Evolutionary conservation across 2,797 vertebrate genomes (phyloP).

Genomic region (Coilia nasus): DNA sequence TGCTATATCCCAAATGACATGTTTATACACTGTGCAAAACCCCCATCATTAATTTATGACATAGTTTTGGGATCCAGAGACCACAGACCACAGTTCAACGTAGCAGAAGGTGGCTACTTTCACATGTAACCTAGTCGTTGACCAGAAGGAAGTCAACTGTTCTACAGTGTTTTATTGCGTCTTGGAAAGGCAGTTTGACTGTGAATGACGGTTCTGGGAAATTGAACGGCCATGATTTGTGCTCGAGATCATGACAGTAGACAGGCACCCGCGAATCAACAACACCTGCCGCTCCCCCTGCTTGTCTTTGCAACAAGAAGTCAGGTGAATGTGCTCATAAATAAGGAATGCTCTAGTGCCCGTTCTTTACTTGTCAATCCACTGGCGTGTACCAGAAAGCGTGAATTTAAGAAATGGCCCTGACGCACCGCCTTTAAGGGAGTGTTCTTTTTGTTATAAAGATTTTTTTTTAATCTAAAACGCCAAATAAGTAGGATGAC

Average conservation of each 20-base stretch:
- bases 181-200: background rate
- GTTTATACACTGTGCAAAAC: background rate
- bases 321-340: background rate
- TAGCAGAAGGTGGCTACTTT: background rate
- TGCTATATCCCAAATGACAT: background rate
- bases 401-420: background rate
- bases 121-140: background rate
- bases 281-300: background rate
- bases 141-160: background rate
- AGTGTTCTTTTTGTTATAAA: background rate
- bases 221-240: background rate
- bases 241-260: background rate
- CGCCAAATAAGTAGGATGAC: background rate
- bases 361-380: background rate
- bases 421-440: too few relatives aligned
- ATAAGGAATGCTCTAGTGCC: background rate
- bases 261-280: constrained; percentile 4
- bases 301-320: background rate
- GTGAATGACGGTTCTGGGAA: background rate
- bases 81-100: background rate
- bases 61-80: background rate
- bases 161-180: background rate
- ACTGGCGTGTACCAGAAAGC: background rate
- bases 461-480: background rate
- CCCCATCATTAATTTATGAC: background rate